Conservation (phyloP, 2,888 invertebrate species). For the Trichopria drosophilae region DNA sequence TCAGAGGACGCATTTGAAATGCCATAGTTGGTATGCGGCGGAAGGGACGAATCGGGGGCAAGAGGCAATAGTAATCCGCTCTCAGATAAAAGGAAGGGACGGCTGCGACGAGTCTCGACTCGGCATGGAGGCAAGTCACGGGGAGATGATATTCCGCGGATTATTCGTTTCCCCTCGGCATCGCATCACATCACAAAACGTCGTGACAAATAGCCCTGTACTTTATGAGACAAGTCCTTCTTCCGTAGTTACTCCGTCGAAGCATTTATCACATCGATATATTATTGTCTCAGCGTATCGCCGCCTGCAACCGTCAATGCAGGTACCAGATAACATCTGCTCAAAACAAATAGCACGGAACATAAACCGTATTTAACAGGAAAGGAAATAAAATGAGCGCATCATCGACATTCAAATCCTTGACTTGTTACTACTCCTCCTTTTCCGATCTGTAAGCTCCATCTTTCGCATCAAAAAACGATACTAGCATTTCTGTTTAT, state of each 20-base stretch:
- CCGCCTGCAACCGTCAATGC: no score
- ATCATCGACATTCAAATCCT: no score
- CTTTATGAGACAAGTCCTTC: slow-evolving; percentile 55
- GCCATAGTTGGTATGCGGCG: slow-evolving; percentile 10
- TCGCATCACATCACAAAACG: slow-evolving; percentile 54
- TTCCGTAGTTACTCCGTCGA: slow-evolving; percentile 45
- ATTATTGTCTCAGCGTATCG: slow-evolving; percentile 39
- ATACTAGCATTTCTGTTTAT: no score
- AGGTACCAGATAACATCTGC: slow-evolving; percentile 43
- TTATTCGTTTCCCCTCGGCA: slow-evolving; percentile 53
- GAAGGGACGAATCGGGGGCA: slow-evolving; percentile 33
- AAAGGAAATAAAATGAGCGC: no score
- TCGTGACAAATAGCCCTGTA: slow-evolving; percentile 56
- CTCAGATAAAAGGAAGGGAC: no score
- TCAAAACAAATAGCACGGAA: slow-evolving; percentile 45
- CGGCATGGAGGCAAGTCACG: no score
- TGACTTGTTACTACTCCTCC: no score
- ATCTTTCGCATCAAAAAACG: no score
- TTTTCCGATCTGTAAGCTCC: no score
- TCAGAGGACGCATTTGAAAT: slow-evolving; percentile 41
- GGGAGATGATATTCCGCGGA: slow-evolving; percentile 52
- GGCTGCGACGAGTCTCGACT: no score
- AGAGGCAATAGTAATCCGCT: slow-evolving; percentile 20
- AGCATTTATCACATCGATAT: slow-evolving; percentile 54
- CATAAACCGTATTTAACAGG: no score